Evolutionary conservation across 2,797 vertebrate species (phyloP), one percentile per base, ranked within the genome.

Genomic region (Syngnathus acus): DNA sequence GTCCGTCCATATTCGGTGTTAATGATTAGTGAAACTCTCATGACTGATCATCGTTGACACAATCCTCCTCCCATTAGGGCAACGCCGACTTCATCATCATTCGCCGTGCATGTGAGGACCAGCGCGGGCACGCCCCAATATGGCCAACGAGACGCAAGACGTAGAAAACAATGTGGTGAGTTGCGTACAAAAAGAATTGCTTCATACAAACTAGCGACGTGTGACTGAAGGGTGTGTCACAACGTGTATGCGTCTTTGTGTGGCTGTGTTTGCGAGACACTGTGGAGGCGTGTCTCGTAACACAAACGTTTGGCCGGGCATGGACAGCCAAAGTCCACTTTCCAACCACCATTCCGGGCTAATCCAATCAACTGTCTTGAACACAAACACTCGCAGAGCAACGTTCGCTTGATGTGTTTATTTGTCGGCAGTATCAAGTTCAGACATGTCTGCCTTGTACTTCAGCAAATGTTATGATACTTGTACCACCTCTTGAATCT

Each of bases 101-200:
- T 72, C 65, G 62, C 65, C 74, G 81, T 89, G 81, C 85, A 85
- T 91, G 84, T 90, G 84, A 90, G 82, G 78, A 78, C 73, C 71
- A 72, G 75, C 9, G 74, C 70, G 74, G 55, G 66, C 78, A 63
- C 57, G 78, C 80, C 77, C 79, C 78, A 82, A 83, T 62, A 92
- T 93, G 91, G 90, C 88, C 68, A 87, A 90, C 84, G 83, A 80
- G 79, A 76, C 82, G 68, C 82, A 89, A 75, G 87, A 89, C 76
- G 65, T 86, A 6, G 89, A 89, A 72, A 90, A 88, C 82, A 91
- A 85, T 72, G 80, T 87, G 89, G 92, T 93, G 39, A 86, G 90
- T 86, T 53, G 9, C 26, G 14, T 16, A 50, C 6, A 6, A 40
- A 42, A 75, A 76, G 68, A 42, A 68, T 80, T 75, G 64, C 42